Base-by-base conservation (phyloP, 2,113 vertebrate genomes). In the Corythaixoides concolor region DNA sequence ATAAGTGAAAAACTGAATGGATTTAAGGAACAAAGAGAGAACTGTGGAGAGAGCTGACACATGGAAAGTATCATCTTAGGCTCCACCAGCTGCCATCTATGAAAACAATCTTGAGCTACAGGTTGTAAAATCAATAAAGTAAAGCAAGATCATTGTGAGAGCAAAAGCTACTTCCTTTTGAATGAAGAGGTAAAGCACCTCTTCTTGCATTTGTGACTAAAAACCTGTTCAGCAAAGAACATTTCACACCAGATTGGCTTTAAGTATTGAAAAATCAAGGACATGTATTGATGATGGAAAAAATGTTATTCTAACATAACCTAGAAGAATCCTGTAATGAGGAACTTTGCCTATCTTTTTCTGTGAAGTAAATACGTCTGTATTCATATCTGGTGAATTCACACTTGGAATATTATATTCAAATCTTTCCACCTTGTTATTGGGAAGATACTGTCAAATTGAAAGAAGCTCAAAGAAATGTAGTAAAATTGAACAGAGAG, bases 71-170 rank as follows among this genome's bases (percentile, higher is more conserved):
- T 72, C 73, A 89, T 10, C 9, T 72, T 64, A 72, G 50, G 27
- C 47, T 72, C 49, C n/a, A 79, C 33, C 60, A 89, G n/a, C 49
- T 93, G 60, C 73, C 37, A 39, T 60, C 49, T 92, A 63, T 63
- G 58, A 84, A 87, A 92, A 87, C 8, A 87, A 59, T 75, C 76
- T 66, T 58, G 45, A 89, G 12, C 68, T 66, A 74, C 64, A 68
- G 55, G 67, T 79, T 82, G 35, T 62, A 89, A 93, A 93, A 91
- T 86, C 70, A 91, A 88, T 88, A 76, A 72, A 90, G 63, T 73
- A 93, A 94, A 90, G 12, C 37, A 55, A 27, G 93, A 41, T 69
- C 45, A 78, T 27, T 76, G 50, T 47, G 43, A 84, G 8, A 82
- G 13, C 10, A 78, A 78, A 85, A 75, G 22, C 24, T 63, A 49